Percentiles rank a stretch among this genome's conserved stretches.
Conservation (phyloP, 2,888 invertebrate species). For the Laothoe populi region DNA sequence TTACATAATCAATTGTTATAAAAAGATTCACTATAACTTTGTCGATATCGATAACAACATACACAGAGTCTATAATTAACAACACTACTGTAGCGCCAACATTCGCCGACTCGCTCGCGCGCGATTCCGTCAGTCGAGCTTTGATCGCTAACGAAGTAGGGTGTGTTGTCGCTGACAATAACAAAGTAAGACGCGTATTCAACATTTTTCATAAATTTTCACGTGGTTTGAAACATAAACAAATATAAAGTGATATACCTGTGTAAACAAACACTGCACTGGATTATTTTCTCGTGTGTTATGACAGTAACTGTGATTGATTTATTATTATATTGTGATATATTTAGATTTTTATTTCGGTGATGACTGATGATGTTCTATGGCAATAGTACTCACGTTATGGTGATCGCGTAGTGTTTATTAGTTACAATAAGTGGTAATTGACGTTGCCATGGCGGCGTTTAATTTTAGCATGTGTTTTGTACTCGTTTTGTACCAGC, state of each 20-base stretch:
- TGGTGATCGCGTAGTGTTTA: conserved; percentile 65
- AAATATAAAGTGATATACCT: conserved; percentile 41
- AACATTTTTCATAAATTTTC: conserved; percentile 46
- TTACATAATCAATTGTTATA: not conserved
- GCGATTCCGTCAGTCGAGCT: conserved; percentile 57
- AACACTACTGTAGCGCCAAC: conserved; percentile 36
- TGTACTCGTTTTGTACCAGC: conserved; percentile 70
- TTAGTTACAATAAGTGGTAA: conserved; percentile 63
- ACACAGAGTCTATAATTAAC: conserved; percentile 21
- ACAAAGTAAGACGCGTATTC: conserved; percentile 60
- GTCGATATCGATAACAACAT: conserved; percentile 42
- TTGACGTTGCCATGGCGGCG: conserved; percentile 70
- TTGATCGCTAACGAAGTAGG: conserved; percentile 40
- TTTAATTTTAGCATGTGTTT: conserved; percentile 75
- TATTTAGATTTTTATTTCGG: conserved; percentile 56
- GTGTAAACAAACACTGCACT: conserved; percentile 33
- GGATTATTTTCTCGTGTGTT: conserved; percentile 19
- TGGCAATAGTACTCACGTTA: conserved; percentile 46
- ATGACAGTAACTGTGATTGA: conserved; percentile 44
- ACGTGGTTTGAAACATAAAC: conserved; percentile 42
- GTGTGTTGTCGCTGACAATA: conserved; percentile 38
- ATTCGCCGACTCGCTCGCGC: conserved; percentile 57
- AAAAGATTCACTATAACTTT: conserved; percentile 2
- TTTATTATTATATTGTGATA: conserved; percentile 47
- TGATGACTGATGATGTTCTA: conserved; percentile 58